These are phyloP conservation scores for Melanostigma gelatinosum DNA, from an alignment of 2,113 vertebrate genomes.

Conservation along the genomic window DNA sequence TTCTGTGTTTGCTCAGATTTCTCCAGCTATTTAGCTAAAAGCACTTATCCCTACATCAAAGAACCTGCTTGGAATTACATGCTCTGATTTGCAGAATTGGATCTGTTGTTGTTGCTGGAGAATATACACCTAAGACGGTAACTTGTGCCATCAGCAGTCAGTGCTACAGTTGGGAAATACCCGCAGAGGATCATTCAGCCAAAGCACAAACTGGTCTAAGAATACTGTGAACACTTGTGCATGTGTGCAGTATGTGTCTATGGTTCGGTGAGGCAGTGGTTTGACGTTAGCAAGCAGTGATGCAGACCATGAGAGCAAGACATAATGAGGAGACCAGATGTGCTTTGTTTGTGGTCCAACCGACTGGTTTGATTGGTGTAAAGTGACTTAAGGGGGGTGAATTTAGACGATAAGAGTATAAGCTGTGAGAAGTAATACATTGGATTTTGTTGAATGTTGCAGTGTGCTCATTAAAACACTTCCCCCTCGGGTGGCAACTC, in stretches of 20 bases:
- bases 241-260: neutral
- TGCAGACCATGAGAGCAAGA: neutral
- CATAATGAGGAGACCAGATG: no score
- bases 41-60: neutral
- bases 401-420: no score
- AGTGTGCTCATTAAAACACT: no score
- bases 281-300: neutral
- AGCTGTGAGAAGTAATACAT: no score
- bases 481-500: no score
- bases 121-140: neutral
- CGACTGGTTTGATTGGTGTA: no score
- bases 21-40: constrained; percentile 11
- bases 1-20: constrained; percentile 37
- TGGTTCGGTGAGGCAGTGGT: neutral
- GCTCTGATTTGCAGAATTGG: constrained; percentile 3
- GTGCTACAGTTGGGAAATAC: neutral
- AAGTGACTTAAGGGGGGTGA: no score
- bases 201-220: neutral
- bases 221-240: neutral
- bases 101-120: constrained; percentile 6
- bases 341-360: no score
- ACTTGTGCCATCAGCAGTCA: neutral
- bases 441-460: no score
- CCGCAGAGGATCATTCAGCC: neutral
- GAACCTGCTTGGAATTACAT: constrained; percentile 27